Evolutionary conservation across 2,888 invertebrate genomes (phyloP).

Genomic region (Zaprionus obscuricornis): DNA sequence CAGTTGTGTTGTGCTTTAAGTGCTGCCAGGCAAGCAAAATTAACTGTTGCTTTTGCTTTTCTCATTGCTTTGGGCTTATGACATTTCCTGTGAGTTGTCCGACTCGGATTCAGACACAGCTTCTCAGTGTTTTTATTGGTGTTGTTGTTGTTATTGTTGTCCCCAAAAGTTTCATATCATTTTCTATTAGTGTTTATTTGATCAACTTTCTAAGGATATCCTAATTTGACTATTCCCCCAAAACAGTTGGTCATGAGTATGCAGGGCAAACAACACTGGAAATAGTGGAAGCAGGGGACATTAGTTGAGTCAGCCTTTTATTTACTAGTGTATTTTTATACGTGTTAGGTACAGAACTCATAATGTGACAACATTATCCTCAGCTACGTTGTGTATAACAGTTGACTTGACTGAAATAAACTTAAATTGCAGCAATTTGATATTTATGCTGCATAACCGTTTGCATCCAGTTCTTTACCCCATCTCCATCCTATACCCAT

Average conservation of each 20-base stretch:
- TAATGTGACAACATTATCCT: constrained; percentile 7
- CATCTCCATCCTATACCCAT: too few species aligned
- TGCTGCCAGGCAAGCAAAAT: too few species aligned
- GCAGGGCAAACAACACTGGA: too few species aligned
- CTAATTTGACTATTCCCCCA: constrained; percentile 28
- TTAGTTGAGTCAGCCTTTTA: constrained; percentile 23
- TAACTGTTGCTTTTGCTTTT: background rate
- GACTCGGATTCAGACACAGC: background rate
- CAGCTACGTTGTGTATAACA: constrained; percentile 18
- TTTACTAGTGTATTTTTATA: constrained; percentile 33
- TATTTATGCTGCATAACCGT: constrained; percentile 1
- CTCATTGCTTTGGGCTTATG: constrained; percentile 3
- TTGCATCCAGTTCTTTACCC: constrained; percentile 1
- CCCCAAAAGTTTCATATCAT: constrained; percentile 21
- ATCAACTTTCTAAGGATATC: constrained; percentile 31
- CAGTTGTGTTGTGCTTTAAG: too few species aligned
- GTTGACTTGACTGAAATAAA: constrained; percentile 20
- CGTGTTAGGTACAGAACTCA: too few species aligned
- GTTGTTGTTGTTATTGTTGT: background rate
- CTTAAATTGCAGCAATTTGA: constrained; percentile 26
- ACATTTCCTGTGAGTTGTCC: constrained; percentile 26
- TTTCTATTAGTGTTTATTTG: constrained; percentile 33
- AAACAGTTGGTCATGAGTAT: background rate
- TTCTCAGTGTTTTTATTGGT: too few species aligned
- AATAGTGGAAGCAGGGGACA: too few species aligned